Percentiles rank a stretch among this genome's conserved stretches.
phyloP scores from a whole-genome alignment of 2,888 invertebrate species.

The Drosophila seclusa region DNA sequence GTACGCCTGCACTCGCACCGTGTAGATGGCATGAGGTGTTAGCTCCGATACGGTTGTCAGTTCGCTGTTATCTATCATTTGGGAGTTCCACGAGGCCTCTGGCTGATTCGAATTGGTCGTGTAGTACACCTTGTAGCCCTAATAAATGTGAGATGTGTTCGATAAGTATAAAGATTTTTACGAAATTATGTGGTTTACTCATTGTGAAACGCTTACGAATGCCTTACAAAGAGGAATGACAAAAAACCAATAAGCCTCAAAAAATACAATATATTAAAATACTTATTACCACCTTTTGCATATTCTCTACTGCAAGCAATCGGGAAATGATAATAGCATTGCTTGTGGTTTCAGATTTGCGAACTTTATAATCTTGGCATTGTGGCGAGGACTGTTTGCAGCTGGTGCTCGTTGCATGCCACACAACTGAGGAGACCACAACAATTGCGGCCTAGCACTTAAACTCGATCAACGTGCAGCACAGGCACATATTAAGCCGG shows the following conservation, averaged over 20 bases:
- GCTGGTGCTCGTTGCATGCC: constrained; percentile 24
- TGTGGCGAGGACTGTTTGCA: constrained; percentile 44
- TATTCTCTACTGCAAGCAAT: constrained; percentile 17
- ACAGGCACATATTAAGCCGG: neutral
- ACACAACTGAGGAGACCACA: constrained; percentile 53
- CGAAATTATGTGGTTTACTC: neutral
- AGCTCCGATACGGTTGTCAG: constrained; percentile 96
- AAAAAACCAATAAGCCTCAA: neutral
- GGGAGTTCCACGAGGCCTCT: constrained; percentile 96
- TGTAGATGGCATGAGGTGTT: constrained; percentile 96
- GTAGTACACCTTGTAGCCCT: constrained; percentile 99
- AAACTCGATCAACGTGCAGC: constrained; percentile 46
- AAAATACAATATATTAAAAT: neutral
- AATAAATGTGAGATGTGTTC: constrained; percentile 45
- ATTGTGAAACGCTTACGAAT: neutral
- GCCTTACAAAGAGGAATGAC: neutral
- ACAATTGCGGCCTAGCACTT: constrained; percentile 64
- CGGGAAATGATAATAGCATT: constrained; percentile 34
- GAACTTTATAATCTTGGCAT: constrained; percentile 58
- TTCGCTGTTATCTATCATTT: constrained; percentile 96
- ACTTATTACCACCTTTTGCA: neutral
- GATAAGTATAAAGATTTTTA: neutral
- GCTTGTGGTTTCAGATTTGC: constrained; percentile 62
- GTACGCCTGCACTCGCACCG: constrained; percentile 96
- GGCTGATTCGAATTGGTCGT: constrained; percentile 94